These are phyloP conservation scores for Periophthalmodon schlosseri DNA, from an alignment of 2,113 vertebrate species.

Conservation along the genomic window DNA sequence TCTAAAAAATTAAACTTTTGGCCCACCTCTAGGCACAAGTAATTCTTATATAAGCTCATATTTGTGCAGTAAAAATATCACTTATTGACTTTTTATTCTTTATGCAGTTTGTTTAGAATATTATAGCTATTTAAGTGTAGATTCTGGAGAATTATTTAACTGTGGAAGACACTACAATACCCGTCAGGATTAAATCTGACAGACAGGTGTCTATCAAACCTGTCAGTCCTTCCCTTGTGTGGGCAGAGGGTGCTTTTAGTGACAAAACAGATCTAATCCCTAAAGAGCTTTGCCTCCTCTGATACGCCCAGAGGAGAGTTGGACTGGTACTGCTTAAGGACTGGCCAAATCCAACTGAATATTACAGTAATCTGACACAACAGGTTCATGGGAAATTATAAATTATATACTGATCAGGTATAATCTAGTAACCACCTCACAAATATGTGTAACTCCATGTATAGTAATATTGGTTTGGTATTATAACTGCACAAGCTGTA, in stretches of 20 bases:
- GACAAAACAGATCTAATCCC: slow-evolving; percentile 53
- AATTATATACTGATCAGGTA: neutral
- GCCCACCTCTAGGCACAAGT: too few relatives aligned
- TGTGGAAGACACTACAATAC: neutral
- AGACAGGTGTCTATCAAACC: slow-evolving; percentile 37
- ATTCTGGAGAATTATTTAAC: neutral
- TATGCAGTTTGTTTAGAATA: too few relatives aligned
- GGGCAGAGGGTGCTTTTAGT: slow-evolving; percentile 23
- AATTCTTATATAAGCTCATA: too few relatives aligned
- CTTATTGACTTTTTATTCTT: too few relatives aligned
- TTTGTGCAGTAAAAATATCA: too few relatives aligned
- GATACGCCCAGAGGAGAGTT: slow-evolving; percentile 47
- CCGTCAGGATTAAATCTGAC: slow-evolving; percentile 7
- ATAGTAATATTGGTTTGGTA: too few relatives aligned
- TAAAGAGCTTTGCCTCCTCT: slow-evolving; percentile 45
- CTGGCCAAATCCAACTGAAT: slow-evolving; percentile 63
- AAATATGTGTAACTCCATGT: too few relatives aligned
- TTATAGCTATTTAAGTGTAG: neutral
- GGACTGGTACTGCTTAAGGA: slow-evolving; percentile 52
- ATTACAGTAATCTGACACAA: slow-evolving; percentile 48
- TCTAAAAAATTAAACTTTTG: too few relatives aligned
- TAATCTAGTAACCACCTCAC: neutral
- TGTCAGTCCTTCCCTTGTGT: slow-evolving; percentile 15
- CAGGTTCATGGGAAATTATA: neutral
- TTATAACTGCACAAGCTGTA: too few relatives aligned